Percentiles rank a stretch among this genome's conserved stretches.
Evolutionary conservation across 2,113 vertebrate species (phyloP).

Genomic region (Hyperoodon ampullatus): DNA sequence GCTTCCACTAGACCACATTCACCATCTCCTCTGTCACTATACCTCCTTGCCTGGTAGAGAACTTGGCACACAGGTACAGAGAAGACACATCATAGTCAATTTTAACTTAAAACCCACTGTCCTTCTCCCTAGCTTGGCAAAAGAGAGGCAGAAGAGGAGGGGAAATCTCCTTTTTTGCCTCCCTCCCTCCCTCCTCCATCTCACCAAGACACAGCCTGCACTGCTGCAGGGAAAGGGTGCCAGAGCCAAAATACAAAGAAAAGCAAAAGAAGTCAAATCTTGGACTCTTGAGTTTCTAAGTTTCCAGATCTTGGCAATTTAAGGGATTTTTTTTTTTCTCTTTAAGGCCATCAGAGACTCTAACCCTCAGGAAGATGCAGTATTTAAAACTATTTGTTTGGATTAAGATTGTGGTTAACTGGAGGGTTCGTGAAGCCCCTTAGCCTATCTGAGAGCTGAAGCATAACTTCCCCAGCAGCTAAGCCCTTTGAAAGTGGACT

Average conservation of each 20-base stretch:
- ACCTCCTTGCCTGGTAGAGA: background rate
- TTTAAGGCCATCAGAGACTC: background rate
- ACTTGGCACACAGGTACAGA: background rate
- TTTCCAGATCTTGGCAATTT: background rate
- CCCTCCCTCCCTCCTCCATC: background rate
- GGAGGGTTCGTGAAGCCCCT: background rate
- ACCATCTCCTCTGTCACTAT: background rate
- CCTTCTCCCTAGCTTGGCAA: background rate
- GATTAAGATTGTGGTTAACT: background rate
- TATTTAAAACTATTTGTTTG: conserved; percentile 20
- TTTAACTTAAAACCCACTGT: background rate
- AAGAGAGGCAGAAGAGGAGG: background rate
- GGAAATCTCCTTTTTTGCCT: too few relatives aligned
- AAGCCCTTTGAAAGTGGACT: background rate
- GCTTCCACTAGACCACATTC: background rate
- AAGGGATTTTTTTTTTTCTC: background rate
- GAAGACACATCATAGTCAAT: background rate
- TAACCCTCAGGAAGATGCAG: background rate
- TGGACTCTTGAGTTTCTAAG: background rate
- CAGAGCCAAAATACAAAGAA: background rate
- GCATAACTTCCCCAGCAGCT: background rate
- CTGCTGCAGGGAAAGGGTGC: background rate
- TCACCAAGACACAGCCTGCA: background rate
- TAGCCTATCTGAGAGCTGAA: background rate
- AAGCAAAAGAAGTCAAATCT: background rate